These are phyloP conservation scores for Dione juno DNA, from an alignment of 2,888 invertebrate genomes.

Conservation along the genomic window DNA sequence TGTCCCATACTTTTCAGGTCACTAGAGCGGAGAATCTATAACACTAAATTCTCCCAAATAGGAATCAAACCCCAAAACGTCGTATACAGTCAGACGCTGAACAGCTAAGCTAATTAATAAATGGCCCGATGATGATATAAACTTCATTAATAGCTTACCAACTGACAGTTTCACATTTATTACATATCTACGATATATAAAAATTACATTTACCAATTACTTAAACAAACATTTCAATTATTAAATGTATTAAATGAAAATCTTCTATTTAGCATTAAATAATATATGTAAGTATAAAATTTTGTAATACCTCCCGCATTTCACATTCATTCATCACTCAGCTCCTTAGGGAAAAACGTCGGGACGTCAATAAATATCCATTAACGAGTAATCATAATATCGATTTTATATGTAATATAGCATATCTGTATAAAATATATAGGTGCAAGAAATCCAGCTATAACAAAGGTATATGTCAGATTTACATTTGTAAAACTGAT, in stretches of 20 bases:
- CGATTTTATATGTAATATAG: constrained; percentile 14
- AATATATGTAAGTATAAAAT: constrained; percentile 3
- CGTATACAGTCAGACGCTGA: no score
- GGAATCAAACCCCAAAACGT: no score
- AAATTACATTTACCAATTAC: constrained; percentile 1
- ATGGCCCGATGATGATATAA: no score
- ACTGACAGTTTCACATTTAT: no score
- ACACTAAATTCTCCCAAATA: no score
- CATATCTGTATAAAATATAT: background rate
- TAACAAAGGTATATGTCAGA: background rate
- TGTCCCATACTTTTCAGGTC: no score
- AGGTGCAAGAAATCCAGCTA: background rate
- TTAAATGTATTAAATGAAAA: background rate
- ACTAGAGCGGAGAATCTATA: no score
- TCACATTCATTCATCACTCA: constrained; percentile 26
- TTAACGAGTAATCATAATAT: constrained; percentile 26
- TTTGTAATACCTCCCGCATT: constrained; percentile 15
- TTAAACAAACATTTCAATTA: background rate
- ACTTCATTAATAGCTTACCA: no score
- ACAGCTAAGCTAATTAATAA: no score
- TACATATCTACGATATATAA: no score
- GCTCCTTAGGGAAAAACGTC: constrained; percentile 11
- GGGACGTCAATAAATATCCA: constrained; percentile 30
- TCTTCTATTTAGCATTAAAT: constrained; percentile 9
- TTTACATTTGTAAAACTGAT: background rate